Evolutionary conservation across 2,888 invertebrate genomes (phyloP).

Genomic region (Eupithecia tripunctaria): DNA sequence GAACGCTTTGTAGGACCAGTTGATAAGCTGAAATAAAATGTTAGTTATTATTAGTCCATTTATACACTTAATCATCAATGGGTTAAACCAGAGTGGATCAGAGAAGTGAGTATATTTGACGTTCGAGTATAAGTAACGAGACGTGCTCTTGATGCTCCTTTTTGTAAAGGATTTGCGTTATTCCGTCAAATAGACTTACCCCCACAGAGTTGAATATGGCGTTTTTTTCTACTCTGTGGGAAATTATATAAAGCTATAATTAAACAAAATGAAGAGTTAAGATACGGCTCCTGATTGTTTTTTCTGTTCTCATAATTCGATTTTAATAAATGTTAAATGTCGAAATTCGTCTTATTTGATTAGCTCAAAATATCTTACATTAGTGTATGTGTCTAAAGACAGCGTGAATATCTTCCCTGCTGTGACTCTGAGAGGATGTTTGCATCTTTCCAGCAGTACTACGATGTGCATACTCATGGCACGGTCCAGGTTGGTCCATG

Average conservation of each 20-base stretch:
- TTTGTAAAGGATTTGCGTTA: too few species aligned
- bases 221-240: too few species aligned
- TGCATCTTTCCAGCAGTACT: slow-evolving; percentile 79
- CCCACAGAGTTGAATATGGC: neutral
- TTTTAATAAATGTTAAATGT: too few species aligned
- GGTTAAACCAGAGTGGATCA: neutral
- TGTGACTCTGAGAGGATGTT: slow-evolving; percentile 77
- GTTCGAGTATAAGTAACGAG: too few species aligned
- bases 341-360: too few species aligned
- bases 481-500: slow-evolving; percentile 73
- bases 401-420: slow-evolving; percentile 83
- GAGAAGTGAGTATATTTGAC: too few species aligned
- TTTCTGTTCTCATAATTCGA: too few species aligned
- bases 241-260: too few species aligned
- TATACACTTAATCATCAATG: neutral
- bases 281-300: too few species aligned
- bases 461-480: slow-evolving; percentile 69
- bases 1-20: slow-evolving; percentile 82
- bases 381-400: slow-evolving; percentile 80
- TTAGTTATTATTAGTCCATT: slow-evolving; percentile 14
- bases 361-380: slow-evolving; percentile 61
- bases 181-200: too few species aligned
- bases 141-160: too few species aligned
- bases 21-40: slow-evolving; percentile 75
- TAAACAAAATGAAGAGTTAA: too few species aligned